phyloP scores from a whole-genome alignment of 2,888 invertebrate genomes.

The Oligia fasciuncula region DNA sequence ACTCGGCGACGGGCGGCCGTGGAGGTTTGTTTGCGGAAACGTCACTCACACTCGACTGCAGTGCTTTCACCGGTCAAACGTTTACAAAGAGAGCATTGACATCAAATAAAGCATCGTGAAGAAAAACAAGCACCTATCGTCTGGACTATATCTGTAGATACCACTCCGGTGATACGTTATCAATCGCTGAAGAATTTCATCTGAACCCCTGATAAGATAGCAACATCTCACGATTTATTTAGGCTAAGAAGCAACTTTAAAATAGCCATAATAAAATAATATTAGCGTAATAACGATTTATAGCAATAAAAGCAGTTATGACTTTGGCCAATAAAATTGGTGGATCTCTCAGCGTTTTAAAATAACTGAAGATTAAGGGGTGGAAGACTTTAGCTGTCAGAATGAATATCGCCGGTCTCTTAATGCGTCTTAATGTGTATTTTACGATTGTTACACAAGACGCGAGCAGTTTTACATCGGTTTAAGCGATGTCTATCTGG shows the following conservation, averaged over 20 bases:
- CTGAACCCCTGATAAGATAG: conserved; percentile 77
- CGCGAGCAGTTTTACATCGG: conserved; percentile 87
- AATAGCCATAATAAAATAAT: conserved; percentile 85
- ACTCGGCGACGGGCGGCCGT: conserved; percentile 68
- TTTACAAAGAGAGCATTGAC: conserved; percentile 73
- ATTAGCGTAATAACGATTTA: conserved; percentile 87
- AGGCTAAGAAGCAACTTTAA: conserved; percentile 77
- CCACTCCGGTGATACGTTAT: conserved; percentile 69
- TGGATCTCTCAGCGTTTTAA: conserved; percentile 85
- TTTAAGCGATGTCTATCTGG: conserved; percentile 88
- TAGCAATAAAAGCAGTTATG: conserved; percentile 87
- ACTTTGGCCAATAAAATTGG: conserved; percentile 86
- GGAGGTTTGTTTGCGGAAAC: conserved; percentile 76
- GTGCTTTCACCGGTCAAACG: conserved; percentile 75
- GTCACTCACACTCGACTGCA: conserved; percentile 75
- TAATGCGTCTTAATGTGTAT: conserved; percentile 90
- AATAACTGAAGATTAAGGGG: conserved; percentile 88
- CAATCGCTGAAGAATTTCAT: conserved; percentile 73
- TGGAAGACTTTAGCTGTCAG: conserved; percentile 81
- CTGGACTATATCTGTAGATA: conserved; percentile 66
- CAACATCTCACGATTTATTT: conserved; percentile 77
- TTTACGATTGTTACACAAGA: conserved; percentile 90
- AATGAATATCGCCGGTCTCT: conserved; percentile 81
- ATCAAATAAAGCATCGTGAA: conserved; percentile 62
- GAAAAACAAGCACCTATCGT: conserved; percentile 64